Evolutionary conservation across 2,888 invertebrate genomes (phyloP).

Genomic region (Drosophila quinaria): DNA sequence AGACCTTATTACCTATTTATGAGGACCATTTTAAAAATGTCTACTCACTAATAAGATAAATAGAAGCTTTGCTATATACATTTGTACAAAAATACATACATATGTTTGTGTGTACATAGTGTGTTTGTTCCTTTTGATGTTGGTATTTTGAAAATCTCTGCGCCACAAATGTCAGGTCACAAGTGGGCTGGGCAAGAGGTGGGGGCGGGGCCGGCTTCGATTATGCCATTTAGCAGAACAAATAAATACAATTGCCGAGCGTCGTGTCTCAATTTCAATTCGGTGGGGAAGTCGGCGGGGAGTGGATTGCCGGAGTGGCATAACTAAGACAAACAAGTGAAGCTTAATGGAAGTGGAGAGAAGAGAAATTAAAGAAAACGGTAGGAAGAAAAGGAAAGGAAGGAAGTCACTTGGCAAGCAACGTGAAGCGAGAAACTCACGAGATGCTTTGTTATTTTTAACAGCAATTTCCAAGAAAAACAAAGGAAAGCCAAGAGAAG

Average conservation of each 20-base stretch:
- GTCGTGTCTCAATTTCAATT: constrained; percentile 79
- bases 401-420: constrained; percentile 75
- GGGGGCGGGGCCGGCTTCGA: constrained; percentile 54
- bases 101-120: constrained; percentile 19
- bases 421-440: constrained; percentile 61
- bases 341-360: constrained; percentile 25
- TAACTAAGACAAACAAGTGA: constrained; percentile 68
- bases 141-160: constrained; percentile 53
- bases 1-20: constrained; percentile 25
- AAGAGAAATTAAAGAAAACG: constrained; percentile 17
- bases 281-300: constrained; percentile 6
- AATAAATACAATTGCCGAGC: constrained; percentile 77
- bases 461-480: constrained; percentile 81
- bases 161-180: constrained; percentile 35
- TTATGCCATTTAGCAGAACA: constrained; percentile 78
- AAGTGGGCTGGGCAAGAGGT: background rate
- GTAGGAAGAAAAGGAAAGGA: constrained; percentile 11
- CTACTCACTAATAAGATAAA: constrained; percentile 46
- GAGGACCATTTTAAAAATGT: constrained; percentile 8
- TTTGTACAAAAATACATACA: background rate
- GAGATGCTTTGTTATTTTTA: constrained; percentile 79
- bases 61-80: constrained; percentile 5
- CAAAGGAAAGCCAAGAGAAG: constrained; percentile 60
- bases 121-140: constrained; percentile 49
- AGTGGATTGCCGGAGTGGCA: constrained; percentile 32